Evolutionary conservation across 2,797 vertebrate species (phyloP).

Genomic region (Decapterus maruadsi): DNA sequence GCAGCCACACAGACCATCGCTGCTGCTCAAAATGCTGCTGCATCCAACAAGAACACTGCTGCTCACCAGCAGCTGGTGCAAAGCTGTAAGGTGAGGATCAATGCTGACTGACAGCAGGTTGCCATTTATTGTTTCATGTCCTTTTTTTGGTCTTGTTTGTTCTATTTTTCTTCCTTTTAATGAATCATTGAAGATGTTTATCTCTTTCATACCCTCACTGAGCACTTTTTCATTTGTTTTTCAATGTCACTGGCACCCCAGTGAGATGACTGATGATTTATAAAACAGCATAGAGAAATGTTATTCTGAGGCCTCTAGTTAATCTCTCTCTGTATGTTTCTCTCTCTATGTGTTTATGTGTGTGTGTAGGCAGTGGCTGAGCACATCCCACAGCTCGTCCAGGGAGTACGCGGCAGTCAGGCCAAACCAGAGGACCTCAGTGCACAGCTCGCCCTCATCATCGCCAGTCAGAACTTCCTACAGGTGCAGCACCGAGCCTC

Average conservation of each 20-base stretch:
- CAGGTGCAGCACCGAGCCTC: conserved; percentile 83
- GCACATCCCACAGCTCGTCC: conserved; percentile 98
- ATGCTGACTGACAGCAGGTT: background rate
- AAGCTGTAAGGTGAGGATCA: conserved; percentile 93
- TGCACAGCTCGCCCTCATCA: conserved; percentile 95
- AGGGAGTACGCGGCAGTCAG: conserved; percentile 96
- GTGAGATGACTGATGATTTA: background rate
- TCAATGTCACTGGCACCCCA: background rate
- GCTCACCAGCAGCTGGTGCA: conserved; percentile 98
- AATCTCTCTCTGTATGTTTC: background rate
- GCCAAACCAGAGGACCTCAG: conserved; percentile 95
- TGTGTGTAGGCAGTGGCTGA: conserved; percentile 91
- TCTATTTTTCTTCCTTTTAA: background rate
- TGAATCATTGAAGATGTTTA: background rate
- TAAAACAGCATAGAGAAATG: background rate
- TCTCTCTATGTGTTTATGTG: background rate
- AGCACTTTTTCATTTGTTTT: background rate
- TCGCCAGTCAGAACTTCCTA: conserved; percentile 97
- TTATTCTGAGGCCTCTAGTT: background rate
- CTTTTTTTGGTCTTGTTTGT: background rate
- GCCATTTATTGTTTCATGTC: background rate
- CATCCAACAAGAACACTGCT: conserved; percentile 96
- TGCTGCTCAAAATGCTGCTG: conserved; percentile 95
- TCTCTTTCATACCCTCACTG: background rate
- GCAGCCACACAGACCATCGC: conserved; percentile 98